These are phyloP conservation scores for Helicoverpa armigera DNA, from an alignment of 1,140 invertebrate genomes.

Conservation along the genomic window DNA sequence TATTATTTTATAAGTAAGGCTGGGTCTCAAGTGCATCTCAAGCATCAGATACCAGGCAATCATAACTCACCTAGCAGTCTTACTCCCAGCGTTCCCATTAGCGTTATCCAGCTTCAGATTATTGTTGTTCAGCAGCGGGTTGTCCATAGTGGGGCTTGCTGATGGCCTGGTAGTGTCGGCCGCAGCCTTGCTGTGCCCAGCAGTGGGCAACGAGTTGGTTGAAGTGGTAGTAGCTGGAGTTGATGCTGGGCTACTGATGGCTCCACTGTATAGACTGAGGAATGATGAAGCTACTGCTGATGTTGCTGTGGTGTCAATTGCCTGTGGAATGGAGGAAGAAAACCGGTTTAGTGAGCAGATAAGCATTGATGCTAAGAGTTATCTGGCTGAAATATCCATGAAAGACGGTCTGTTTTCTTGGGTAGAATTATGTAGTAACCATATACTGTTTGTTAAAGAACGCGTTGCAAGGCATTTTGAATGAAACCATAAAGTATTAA, in stretches of 20 bases:
- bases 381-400: too few species aligned
- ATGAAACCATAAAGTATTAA: slow-evolving; percentile 2
- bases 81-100: slow-evolving; percentile 82
- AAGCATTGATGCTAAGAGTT: too few species aligned
- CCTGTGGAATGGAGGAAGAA: slow-evolving; percentile 59
- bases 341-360: too few species aligned
- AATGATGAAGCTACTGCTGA: slow-evolving; percentile 79
- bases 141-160: slow-evolving; percentile 75
- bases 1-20: too few species aligned
- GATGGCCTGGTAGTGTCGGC: slow-evolving; percentile 76
- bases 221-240: slow-evolving; percentile 62
- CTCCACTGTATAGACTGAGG: slow-evolving; percentile 81
- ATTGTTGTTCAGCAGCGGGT: slow-evolving; percentile 77
- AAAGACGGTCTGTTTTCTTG: too few species aligned
- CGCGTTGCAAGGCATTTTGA: background rate
- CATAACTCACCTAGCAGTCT: slow-evolving; percentile 80
- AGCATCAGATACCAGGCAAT: slow-evolving; percentile 9
- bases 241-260: slow-evolving; percentile 68
- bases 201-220: slow-evolving; percentile 59
- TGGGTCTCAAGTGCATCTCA: too few species aligned
- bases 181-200: slow-evolving; percentile 72
- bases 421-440: background rate
- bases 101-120: slow-evolving; percentile 79
- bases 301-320: slow-evolving; percentile 83
- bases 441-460: background rate